phyloP scores from a whole-genome alignment of 2,888 invertebrate species.

The Orthonevra nobilis region DNA sequence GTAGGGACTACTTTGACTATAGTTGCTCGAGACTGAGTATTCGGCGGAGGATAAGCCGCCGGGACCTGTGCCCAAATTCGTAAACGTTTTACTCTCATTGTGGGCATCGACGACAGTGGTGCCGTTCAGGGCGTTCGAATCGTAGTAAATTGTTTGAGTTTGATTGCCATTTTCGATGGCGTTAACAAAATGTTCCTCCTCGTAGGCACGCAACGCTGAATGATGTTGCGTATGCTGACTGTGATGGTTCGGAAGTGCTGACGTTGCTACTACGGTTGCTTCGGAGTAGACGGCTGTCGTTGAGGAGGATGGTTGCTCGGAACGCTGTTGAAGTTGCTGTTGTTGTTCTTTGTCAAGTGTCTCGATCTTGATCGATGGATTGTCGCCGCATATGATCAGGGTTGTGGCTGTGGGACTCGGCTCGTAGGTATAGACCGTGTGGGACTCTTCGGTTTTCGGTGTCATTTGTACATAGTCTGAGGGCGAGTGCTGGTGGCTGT shows the following conservation, averaged over 20 bases:
- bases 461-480: constrained; percentile 77
- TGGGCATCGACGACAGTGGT: constrained; percentile 74
- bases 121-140: constrained; percentile 68
- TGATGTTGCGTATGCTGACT: constrained; percentile 51
- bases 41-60: constrained; percentile 50
- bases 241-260: constrained; percentile 72
- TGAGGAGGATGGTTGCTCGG: constrained; percentile 63
- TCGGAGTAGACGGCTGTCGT: constrained; percentile 71
- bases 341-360: constrained; percentile 76
- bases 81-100: constrained; percentile 78
- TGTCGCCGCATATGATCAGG: constrained; percentile 76
- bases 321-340: constrained; percentile 71
- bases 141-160: constrained; percentile 74
- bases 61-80: constrained; percentile 76
- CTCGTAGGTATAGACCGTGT: constrained; percentile 75
- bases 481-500: constrained; percentile 76
- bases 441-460: constrained; percentile 75
- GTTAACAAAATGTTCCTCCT: constrained; percentile 72
- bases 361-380: constrained; percentile 77
- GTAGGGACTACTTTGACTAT: constrained; percentile 74
- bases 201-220: constrained; percentile 70
- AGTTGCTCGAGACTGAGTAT: constrained; percentile 73
- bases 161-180: constrained; percentile 73
- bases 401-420: constrained; percentile 39
- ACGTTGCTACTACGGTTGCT: constrained; percentile 74